phyloP scores from a whole-genome alignment of 2,888 invertebrate genomes.

The Lycaena phlaeas region DNA sequence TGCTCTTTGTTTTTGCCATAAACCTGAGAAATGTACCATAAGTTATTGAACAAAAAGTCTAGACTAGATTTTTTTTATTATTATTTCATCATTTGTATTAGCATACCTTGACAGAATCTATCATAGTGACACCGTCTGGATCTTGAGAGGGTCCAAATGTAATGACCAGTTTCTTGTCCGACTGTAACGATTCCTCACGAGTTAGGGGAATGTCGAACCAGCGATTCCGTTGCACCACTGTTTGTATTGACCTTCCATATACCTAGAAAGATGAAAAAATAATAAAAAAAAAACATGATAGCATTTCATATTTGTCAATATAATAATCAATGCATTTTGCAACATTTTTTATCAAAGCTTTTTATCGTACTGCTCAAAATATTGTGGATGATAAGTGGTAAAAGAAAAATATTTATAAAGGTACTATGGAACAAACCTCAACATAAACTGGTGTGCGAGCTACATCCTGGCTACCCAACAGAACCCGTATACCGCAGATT shows the following conservation, averaged over 20 bases:
- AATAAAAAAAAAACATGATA: too few relatives aligned
- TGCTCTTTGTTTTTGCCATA: slow-evolving; percentile 96
- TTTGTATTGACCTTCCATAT: slow-evolving; percentile 82
- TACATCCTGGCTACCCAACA: slow-evolving; percentile 88
- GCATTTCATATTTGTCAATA: too few relatives aligned
- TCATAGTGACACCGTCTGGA: slow-evolving; percentile 90
- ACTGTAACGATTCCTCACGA: slow-evolving; percentile 92
- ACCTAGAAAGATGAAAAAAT: slow-evolving; percentile 50
- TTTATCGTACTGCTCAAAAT: too few relatives aligned
- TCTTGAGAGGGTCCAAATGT: slow-evolving; percentile 90
- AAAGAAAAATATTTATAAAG: not conserved
- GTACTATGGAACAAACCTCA: slow-evolving; percentile 56
- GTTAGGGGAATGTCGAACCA: slow-evolving; percentile 98
- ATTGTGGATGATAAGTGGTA: too few relatives aligned
- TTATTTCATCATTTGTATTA: too few relatives aligned
- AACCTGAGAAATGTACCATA: slow-evolving; percentile 40
- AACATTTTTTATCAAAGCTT: too few relatives aligned
- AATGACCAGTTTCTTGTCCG: slow-evolving; percentile 91
- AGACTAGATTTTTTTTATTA: too few relatives aligned
- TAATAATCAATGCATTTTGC: too few relatives aligned
- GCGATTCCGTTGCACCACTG: slow-evolving; percentile 81
- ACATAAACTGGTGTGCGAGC: slow-evolving; percentile 84
- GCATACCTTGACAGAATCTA: slow-evolving; percentile 95
- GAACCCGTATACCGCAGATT: slow-evolving; percentile 89
- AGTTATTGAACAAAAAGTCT: not conserved